phyloP scores from a whole-genome alignment of 2,113 vertebrate species.

The Polyodon spathula region DNA sequence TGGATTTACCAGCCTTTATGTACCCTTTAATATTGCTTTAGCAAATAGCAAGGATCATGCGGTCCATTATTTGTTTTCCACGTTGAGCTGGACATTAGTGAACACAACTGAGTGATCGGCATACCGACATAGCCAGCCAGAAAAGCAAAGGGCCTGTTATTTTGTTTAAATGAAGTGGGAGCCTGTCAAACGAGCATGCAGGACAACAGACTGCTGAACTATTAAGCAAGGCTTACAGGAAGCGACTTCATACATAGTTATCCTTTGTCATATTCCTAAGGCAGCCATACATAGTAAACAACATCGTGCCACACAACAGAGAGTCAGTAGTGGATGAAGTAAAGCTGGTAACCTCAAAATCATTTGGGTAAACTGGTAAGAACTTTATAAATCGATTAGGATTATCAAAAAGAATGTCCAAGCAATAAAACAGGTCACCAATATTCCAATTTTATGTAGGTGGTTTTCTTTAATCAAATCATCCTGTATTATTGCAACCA shows the following conservation, averaged over 20 bases:
- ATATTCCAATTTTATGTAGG: too few relatives aligned
- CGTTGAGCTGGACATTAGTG: too few relatives aligned
- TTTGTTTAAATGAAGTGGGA: slow-evolving; percentile 4
- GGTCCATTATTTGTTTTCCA: too few relatives aligned
- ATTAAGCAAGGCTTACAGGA: slow-evolving; percentile 33
- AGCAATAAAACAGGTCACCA: too few relatives aligned
- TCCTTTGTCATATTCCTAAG: slow-evolving; percentile 25
- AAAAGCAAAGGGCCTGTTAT: not conserved
- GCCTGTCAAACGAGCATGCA: slow-evolving; percentile 7
- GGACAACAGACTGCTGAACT: slow-evolving; percentile 31
- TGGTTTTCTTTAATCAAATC: too few relatives aligned
- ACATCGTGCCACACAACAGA: slow-evolving; percentile 21
- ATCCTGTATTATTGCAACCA: too few relatives aligned
- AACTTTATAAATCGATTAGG: slow-evolving; percentile 20
- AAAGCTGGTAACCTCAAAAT: slow-evolving; percentile 4
- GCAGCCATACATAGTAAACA: slow-evolving; percentile 33
- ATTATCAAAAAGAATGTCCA: too few relatives aligned
- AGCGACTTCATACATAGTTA: slow-evolving; percentile 33
- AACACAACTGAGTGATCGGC: too few relatives aligned
- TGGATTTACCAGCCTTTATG: too few relatives aligned
- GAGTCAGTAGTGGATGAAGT: slow-evolving; percentile 17
- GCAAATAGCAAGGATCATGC: too few relatives aligned
- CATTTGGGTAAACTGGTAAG: not conserved
- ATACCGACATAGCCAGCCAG: too few relatives aligned
- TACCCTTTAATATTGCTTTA: too few relatives aligned